These are phyloP conservation scores for Bombus difficillimus DNA, from an alignment of 1,140 invertebrate species.

Conservation along the genomic window DNA sequence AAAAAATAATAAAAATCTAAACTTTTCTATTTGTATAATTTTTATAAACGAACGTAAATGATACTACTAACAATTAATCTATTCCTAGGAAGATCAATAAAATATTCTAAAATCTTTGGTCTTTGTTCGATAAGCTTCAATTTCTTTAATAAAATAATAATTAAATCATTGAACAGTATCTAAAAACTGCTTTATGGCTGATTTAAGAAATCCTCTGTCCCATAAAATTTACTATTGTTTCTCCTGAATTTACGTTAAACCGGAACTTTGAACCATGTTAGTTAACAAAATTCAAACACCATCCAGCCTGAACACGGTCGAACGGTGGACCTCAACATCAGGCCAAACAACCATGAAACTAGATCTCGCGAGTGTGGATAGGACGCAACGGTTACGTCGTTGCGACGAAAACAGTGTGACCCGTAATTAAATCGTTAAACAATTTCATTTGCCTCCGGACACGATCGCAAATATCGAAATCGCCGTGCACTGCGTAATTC, in stretches of 20 bases:
- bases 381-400: not conserved
- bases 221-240: not conserved
- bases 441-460: not conserved
- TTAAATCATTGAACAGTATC: not conserved
- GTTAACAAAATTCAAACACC: not conserved
- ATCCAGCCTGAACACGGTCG: not conserved
- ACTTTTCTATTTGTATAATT: not conserved
- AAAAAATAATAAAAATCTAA: not conserved
- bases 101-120: not conserved
- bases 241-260: not conserved
- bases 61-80: too few species aligned
- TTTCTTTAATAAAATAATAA: not conserved
- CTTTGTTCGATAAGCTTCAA: not conserved
- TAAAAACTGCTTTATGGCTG: not conserved
- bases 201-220: not conserved
- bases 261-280: not conserved
- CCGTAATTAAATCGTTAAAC: constrained; percentile 30
- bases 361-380: not conserved
- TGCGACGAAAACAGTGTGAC: not conserved
- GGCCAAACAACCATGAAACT: not conserved
- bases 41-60: not conserved
- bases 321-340: not conserved
- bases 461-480: constrained; percentile 17
- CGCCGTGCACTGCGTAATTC: not conserved
- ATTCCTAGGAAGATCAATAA: too few species aligned